Conservation (phyloP, 2,797 vertebrate genomes). For the Forpus xanthops region DNA sequence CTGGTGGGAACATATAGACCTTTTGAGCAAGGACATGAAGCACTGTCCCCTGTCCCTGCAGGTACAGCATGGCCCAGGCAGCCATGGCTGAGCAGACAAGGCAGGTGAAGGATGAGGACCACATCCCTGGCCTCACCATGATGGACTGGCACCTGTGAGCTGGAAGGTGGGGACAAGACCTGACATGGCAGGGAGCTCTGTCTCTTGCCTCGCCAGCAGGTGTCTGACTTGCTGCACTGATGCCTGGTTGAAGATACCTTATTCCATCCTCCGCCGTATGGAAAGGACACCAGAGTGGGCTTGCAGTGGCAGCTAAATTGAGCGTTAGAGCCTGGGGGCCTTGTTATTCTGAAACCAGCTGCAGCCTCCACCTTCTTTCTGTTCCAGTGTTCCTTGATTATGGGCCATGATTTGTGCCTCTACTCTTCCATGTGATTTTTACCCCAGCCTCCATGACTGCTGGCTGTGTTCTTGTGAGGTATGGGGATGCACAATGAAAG, state of each 20-base stretch:
- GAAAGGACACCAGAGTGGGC: neutral
- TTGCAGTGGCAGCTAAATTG: neutral
- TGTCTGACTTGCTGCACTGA: neutral
- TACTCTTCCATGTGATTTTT: neutral
- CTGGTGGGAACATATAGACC: neutral
- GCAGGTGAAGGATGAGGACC: neutral
- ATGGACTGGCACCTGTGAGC: neutral
- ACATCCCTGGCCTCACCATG: accelerated
- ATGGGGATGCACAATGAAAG: neutral
- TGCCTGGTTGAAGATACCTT: neutral
- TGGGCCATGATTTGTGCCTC: neutral
- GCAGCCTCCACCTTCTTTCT: neutral
- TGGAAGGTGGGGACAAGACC: neutral
- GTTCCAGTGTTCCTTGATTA: neutral
- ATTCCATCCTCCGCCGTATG: accelerated
- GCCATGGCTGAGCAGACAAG: neutral
- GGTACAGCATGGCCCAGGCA: neutral
- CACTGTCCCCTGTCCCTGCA: neutral
- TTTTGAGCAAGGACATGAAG: neutral
- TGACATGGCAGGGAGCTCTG: neutral
- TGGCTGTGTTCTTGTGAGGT: accelerated
- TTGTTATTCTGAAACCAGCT: neutral
- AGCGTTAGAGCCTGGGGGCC: neutral
- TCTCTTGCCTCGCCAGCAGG: neutral
- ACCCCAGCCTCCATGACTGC: accelerated